phyloP scores from a whole-genome alignment of 1,140 invertebrate species.

The Uloborus diversus region DNA sequence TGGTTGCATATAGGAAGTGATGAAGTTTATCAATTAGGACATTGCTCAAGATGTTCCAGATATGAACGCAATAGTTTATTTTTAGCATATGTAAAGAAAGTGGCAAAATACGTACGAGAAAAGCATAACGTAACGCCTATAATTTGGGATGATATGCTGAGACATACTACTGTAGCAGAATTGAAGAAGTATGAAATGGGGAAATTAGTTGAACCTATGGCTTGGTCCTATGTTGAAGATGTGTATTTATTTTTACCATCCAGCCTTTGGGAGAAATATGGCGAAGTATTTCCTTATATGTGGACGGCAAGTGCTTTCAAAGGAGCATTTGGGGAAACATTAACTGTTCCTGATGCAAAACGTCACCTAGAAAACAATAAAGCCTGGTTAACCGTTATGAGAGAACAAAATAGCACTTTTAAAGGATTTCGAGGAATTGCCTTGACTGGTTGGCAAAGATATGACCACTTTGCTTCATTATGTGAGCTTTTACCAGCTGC shows the following conservation, averaged over 20 bases:
- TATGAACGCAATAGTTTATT: conserved; percentile 73
- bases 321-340: conserved; percentile 78
- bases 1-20: conserved; percentile 73
- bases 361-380: conserved; percentile 77
- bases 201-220: conserved; percentile 82
- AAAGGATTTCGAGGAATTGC: conserved; percentile 71
- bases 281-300: conserved; percentile 80
- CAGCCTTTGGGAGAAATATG: conserved; percentile 82
- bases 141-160: conserved; percentile 96
- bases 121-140: conserved; percentile 70
- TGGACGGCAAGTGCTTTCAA: conserved; percentile 94
- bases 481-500: conserved; percentile 85
- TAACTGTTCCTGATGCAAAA: conserved; percentile 73
- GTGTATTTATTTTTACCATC: conserved; percentile 69
- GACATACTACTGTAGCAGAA: conserved; percentile 70
- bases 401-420: conserved; percentile 69
- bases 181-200: conserved; percentile 71
- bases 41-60: conserved; percentile 76
- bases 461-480: conserved; percentile 91
- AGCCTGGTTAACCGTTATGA: conserved; percentile 75
- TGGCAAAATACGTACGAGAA: conserved; percentile 64
- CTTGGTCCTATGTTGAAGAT: conserved; percentile 74
- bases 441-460: conserved; percentile 80
- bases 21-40: conserved; percentile 78
- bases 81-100: conserved; percentile 73